phyloP scores from a whole-genome alignment of 2,888 invertebrate genomes.

The Drosophila percnosoma region DNA sequence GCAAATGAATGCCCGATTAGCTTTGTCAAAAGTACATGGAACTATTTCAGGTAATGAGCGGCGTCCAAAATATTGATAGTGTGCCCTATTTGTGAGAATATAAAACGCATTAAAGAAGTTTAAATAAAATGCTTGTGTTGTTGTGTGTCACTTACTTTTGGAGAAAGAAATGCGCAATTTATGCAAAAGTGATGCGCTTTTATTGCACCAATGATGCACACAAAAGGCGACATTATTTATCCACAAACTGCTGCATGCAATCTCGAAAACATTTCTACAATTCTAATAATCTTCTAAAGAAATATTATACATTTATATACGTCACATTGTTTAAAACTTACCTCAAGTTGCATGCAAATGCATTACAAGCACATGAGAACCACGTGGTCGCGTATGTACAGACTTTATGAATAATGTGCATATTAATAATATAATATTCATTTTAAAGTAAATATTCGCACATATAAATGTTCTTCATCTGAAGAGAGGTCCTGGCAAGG shows the following conservation, averaged over 20 bases:
- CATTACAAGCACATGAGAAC: not conserved
- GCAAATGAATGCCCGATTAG: not conserved
- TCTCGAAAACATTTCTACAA: not conserved
- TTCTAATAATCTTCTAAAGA: not conserved
- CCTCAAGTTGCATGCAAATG: not conserved
- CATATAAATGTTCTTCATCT: not conserved
- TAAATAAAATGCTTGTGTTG: not conserved
- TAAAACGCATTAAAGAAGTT: not conserved
- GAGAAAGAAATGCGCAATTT: not conserved
- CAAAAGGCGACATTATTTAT: not conserved
- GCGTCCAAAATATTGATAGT: not conserved
- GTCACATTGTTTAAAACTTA: not conserved
- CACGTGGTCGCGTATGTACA: not conserved
- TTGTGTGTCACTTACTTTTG: no score
- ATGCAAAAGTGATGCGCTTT: not conserved
- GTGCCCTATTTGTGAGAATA: not conserved
- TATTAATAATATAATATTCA: not conserved
- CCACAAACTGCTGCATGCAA: not conserved
- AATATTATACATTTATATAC: not conserved
- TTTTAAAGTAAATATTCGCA: not conserved
- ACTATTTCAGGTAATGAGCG: not conserved
- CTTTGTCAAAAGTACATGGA: not conserved
- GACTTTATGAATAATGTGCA: not conserved
- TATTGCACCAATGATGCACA: not conserved
- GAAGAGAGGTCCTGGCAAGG: not conserved